Evolutionary conservation across 2,888 invertebrate species (phyloP), one percentile per base, ranked within the genome.

Genomic region (Anagyrus pseudococci): DNA sequence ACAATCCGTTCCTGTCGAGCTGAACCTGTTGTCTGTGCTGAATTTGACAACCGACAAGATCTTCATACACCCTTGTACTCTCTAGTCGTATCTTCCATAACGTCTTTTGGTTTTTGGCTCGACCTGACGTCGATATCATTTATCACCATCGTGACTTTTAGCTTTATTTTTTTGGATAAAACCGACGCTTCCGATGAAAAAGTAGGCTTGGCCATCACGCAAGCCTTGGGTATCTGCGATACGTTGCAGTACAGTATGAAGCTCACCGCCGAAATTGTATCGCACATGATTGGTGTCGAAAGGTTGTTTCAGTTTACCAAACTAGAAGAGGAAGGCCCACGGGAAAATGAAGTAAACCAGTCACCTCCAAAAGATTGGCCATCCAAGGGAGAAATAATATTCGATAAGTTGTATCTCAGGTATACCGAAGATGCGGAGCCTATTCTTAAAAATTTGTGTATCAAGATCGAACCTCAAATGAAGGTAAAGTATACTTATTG

Each of bases 1-100:
- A 94, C 95, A 0, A 94, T 98, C 66, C 85, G 97, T 62, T 90
- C 95, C 0, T 88, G 90, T 1, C 85, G 86, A 23, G 89, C 91
- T 1, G 87, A 92, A 78, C 83, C 87, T 67, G 84, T 90, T 72
- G 87, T 96, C 54, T 86, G 87, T 50, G 84, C 87, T 71, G 91
- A 92, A 73, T 93, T 93, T 71, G 93, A 93, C 75, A 77, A 79
- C 29, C 85, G 89, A 69, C 91, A 92, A 83, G 90, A 85, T 77
- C 82, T 86, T 25, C 89, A 89, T 72, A 88, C 88, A 0, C 83
- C 85, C 8, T 85, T 88, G 4, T 88, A 86, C 84, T 87, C 75
- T 71, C 75, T 89, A 49, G 85, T 85, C 26, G 78, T 89, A 13
- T 83, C 85, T 10, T 83, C 86, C 13, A 86, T 86, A 68, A 85